Evolutionary conservation across 2,888 invertebrate species (phyloP).

Genomic region (Arenicola marina): DNA sequence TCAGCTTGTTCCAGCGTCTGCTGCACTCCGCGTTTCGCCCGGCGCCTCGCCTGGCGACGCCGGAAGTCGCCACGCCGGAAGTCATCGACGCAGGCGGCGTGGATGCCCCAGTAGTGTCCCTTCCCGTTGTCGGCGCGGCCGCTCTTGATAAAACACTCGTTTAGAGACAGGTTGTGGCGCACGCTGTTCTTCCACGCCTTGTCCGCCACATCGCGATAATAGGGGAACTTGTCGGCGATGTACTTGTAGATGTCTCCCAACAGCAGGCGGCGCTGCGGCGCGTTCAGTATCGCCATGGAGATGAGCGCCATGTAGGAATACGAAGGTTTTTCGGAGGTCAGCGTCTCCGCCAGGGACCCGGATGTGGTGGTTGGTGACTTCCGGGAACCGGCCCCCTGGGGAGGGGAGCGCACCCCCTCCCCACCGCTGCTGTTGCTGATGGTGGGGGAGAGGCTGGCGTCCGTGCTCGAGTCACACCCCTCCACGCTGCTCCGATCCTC

Average conservation of each 20-base stretch:
- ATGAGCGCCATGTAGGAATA: conserved; percentile 37
- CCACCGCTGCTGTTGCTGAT: conserved; percentile 2
- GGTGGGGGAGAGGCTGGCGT: neutral
- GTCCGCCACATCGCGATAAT: conserved; percentile 46
- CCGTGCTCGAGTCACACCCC: neutral
- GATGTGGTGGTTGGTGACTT: neutral
- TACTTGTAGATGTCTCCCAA: conserved; percentile 57
- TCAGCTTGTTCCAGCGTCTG: too few relatives aligned
- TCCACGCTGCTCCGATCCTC: neutral
- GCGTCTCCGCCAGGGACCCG: neutral
- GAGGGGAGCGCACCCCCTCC: conserved; percentile 6
- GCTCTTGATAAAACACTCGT: conserved; percentile 57
- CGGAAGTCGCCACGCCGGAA: conserved; percentile 21
- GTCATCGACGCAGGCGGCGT: conserved; percentile 22
- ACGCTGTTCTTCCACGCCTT: conserved; percentile 58
- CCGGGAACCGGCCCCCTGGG: neutral
- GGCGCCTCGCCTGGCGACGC: conserved; percentile 3
- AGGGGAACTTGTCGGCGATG: conserved; percentile 52
- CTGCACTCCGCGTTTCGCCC: neutral
- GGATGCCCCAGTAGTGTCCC: conserved; percentile 85
- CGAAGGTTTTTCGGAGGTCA: neutral
- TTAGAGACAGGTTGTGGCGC: conserved; percentile 56
- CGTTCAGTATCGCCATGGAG: conserved; percentile 56
- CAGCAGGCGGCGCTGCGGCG: conserved; percentile 47
- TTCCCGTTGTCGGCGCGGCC: conserved; percentile 76